Base-by-base conservation (phyloP, 2,888 invertebrate species). In the Deilephila porcellus region DNA sequence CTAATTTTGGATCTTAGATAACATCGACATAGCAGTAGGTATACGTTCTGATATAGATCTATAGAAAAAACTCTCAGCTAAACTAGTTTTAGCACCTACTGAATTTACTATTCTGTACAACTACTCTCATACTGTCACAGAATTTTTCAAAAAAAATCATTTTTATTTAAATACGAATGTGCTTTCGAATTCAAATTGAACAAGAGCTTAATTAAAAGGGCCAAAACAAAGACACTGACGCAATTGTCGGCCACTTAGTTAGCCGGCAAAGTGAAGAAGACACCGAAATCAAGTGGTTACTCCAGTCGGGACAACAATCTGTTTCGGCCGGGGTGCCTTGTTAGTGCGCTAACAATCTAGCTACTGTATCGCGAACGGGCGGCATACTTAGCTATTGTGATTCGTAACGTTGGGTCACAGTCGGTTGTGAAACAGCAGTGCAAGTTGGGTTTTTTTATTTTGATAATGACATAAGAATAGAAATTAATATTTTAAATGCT, bases 201-300 rank as follows among this genome's bases (percentile, higher is more conserved):
- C 45, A 67, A 71, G 32, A 56, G 60, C n/a, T 60, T 71, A 71
- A 73, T 72, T 63, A 34, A 67, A 60, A 72, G 70, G 59, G 20
- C 8, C 20, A 60, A 74, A 72, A 74, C 78, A 77, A 81, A 82
- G 79, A 80, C 80, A 78, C 52, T 60, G 72, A 53, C 70, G 76
- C 77, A 79, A 82, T 80, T 82, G 78, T 70, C 63, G 71, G 72
- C 67, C 72, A 74, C 74, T 74, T 78, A 80, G 80, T 78, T 79
- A 77, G 76, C 75, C 80, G 37, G 78, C 76, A 76, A 76, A 81
- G 82, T 80, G 76, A 78, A 80, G 79, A 81, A 83, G 80, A 76
- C 78, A 80, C 76, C 72, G 76, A 83, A 84, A 86, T 83, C 84
- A 86, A 84, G 85, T 83, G 83, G 82, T 81, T 82, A 76, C 82